Percentiles rank a stretch among this genome's conserved stretches.
These are phyloP conservation scores for Scaptomyza tumidula DNA, from an alignment of 2,888 invertebrate genomes.

Conservation along the genomic window DNA sequence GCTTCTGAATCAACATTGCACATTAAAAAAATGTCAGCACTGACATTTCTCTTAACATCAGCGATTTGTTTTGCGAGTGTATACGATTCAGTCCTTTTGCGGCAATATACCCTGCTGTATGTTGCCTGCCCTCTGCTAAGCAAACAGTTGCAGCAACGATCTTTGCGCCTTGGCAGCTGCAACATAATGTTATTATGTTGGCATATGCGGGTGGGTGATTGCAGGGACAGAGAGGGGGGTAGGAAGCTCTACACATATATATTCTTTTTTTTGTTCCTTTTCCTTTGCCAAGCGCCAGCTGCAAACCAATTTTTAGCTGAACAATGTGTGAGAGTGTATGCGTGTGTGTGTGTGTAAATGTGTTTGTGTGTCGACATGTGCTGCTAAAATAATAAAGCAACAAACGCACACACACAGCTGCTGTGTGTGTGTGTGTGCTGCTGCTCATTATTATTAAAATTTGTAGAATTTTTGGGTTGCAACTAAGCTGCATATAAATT, in stretches of 20 bases:
- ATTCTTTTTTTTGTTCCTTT: conserved; percentile 44
- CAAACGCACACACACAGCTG: conserved; percentile 40
- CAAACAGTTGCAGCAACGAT: conserved; percentile 71
- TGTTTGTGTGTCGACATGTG: conserved; percentile 56
- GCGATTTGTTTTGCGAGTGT: background rate
- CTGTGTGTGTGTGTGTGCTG: conserved; percentile 19
- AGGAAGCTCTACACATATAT: conserved; percentile 7
- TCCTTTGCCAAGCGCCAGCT: conserved; percentile 60
- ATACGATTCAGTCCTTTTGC: conserved; percentile 22
- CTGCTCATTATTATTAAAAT: conserved; percentile 78
- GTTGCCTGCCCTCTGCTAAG: conserved; percentile 31
- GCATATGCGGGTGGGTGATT: conserved; percentile 23
- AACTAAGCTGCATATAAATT: conserved; percentile 80
- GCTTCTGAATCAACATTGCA: background rate
- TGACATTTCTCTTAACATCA: background rate
- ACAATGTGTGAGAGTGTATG: conserved; percentile 47
- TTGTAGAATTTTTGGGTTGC: conserved; percentile 79
- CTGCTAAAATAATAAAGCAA: conserved; percentile 76
- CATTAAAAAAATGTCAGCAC: background rate
- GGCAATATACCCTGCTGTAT: background rate
- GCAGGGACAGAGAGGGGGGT: background rate
- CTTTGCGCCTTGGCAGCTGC: conserved; percentile 77
- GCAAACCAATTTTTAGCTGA: conserved; percentile 74
- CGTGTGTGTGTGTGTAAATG: conserved; percentile 31
- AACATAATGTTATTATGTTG: conserved; percentile 77